Base-by-base conservation (phyloP, 2,888 invertebrate species). In the Laothoe populi region DNA sequence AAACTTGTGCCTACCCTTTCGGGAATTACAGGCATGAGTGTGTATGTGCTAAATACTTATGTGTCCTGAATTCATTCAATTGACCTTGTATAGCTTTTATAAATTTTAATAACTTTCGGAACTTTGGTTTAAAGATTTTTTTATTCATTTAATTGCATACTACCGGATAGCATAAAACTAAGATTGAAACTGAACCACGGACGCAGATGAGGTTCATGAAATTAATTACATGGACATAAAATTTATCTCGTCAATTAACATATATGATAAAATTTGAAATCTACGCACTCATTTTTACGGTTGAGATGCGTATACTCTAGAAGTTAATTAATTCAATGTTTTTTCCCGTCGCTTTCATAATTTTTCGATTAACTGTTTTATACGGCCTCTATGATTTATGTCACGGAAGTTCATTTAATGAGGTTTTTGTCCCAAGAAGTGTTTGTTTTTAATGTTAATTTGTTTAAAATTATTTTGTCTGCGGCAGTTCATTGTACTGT, bases 311-410 rank as follows among this genome's bases (percentile, higher is more conserved):
- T 53, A 4, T 35, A 53, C 8, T 4, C 49, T 16, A 42, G 16
- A 5, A 35, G 31, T 53, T 35, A 53, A 53, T 53, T 8, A 31
- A 53, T 53, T 35, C 53, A 35, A 53, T 53, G 46, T 35, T 21
- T 49, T 26, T 53, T 31, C 35, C 16, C 35, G 4, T 21, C 35
- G 35, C 53, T 53, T 53, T 53, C 53, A 53, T 53, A 53, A 53
- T 53, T 53, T 35, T 53, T 35, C 35, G 53, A 53, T 53, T 53
- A 19, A 31, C 24, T 59, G 49, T 61, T 60, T 13, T 68, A 61
- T 70, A 63, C 53, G 5, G 19, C 10, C 0, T 35, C 53, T 53
- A 53, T 35, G 53, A 53, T 31, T 35, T 35, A 11, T 53, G 35
- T 19, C 31, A 16, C 53, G 53, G 53, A 53, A 53, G 35, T 49